These are phyloP conservation scores for Ips nitidus DNA, from an alignment of 1,140 invertebrate species.

Conservation along the genomic window DNA sequence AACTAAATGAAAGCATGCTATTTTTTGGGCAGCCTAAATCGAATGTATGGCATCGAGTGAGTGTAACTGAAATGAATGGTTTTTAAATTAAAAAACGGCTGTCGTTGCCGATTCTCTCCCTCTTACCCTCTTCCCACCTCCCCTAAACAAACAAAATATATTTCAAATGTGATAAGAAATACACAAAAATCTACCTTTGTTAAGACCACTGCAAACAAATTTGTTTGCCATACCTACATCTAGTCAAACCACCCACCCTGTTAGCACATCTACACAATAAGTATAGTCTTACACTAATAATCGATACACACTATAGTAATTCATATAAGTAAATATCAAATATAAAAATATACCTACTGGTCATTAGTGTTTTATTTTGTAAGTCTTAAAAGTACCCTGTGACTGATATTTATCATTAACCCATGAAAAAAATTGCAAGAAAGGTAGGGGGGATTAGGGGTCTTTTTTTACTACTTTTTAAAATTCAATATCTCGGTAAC, in stretches of 20 bases:
- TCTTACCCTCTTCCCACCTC: conserved; percentile 8
- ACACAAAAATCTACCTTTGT: conserved; percentile 25
- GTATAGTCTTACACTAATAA: conserved; percentile 36
- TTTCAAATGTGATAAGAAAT: conserved; percentile 33
- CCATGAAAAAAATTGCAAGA: no score
- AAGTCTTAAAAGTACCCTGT: no score
- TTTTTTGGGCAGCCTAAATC: conserved; percentile 35
- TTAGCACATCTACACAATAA: conserved; percentile 31
- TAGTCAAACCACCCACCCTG: conserved; percentile 26
- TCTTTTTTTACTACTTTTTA: no score
- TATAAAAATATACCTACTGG: conserved; percentile 11
- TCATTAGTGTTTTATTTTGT: no score
- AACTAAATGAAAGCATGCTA: conserved; percentile 14
- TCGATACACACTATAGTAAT: conserved; percentile 33
- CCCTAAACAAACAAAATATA: conserved; percentile 11
- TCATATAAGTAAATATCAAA: conserved; percentile 36
- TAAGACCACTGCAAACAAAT: conserved; percentile 22
- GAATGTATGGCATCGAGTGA: conserved; percentile 8
- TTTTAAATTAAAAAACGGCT: conserved; percentile 9
- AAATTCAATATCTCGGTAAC: no score
- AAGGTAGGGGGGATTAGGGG: no score
- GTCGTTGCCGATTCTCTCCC: conserved; percentile 28
- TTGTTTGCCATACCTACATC: conserved; percentile 19
- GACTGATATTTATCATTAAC: no score
- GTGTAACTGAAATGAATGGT: conserved; percentile 6